These are phyloP conservation scores for Maniola jurtina DNA, from an alignment of 1,140 invertebrate species.

Conservation along the genomic window DNA sequence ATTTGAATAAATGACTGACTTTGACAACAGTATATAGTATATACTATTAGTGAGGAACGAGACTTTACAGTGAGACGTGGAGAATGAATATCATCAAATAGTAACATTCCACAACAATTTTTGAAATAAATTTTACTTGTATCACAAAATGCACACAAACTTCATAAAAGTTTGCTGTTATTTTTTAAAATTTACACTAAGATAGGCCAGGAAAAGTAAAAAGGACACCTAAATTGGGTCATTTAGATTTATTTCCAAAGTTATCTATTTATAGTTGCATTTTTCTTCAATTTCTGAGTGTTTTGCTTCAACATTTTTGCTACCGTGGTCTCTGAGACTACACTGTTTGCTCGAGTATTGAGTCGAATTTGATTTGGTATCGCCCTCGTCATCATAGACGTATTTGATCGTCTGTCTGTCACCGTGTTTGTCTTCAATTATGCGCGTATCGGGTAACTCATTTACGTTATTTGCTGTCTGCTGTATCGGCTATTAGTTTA, in stretches of 20 bases:
- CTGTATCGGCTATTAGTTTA: neutral
- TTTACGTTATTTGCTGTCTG: neutral
- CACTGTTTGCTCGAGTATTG: conserved; percentile 29
- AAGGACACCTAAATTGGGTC: too few species aligned
- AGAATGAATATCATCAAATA: too few species aligned
- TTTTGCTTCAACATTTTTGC: neutral
- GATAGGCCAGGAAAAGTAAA: too few species aligned
- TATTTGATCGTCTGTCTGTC: conserved; percentile 8
- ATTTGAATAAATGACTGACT: too few species aligned
- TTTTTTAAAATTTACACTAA: too few species aligned
- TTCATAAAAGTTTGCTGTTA: too few species aligned
- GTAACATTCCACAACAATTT: too few species aligned
- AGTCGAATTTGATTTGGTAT: conserved; percentile 28
- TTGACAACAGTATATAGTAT: too few species aligned
- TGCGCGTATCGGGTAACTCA: neutral
- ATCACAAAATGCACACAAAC: too few species aligned
- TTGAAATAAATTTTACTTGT: too few species aligned
- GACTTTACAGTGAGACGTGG: too few species aligned
- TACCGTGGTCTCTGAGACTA: neutral
- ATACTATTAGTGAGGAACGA: too few species aligned
- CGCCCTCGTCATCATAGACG: conserved; percentile 25
- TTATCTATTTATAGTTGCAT: neutral
- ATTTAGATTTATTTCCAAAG: neutral
- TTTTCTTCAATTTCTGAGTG: neutral
- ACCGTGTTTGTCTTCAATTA: conserved; percentile 18